Evolutionary conservation across 2,113 vertebrate species (phyloP).

Genomic region (Himantopus leucocephalus): DNA sequence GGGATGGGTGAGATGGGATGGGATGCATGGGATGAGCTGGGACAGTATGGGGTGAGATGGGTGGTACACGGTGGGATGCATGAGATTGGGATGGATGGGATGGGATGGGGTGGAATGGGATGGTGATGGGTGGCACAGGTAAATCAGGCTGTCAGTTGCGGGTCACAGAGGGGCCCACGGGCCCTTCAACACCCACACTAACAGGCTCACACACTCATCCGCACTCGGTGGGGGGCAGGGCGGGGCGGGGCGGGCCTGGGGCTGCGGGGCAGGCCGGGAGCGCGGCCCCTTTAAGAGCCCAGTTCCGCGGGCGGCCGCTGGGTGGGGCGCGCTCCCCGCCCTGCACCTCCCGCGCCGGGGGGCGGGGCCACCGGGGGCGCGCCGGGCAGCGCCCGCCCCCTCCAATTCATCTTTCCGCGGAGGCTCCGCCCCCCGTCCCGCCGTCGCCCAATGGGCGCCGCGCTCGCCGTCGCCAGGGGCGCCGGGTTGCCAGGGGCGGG

Average conservation of each 20-base stretch:
- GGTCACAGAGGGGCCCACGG: not conserved
- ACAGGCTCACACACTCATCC: not conserved
- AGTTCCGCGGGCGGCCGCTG: conserved; percentile 51
- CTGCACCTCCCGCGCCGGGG: not conserved
- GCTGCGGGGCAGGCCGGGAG: not conserved
- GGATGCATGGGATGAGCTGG: not conserved
- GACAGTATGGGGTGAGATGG: not conserved
- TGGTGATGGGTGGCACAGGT: not conserved
- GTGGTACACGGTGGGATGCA: no score
- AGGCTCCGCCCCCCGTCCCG: no score
- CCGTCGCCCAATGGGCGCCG: no score
- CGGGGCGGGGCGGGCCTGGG: no score
- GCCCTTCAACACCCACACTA: not conserved
- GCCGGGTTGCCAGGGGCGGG: no score
- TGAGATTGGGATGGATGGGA: not conserved
- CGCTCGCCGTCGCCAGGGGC: no score
- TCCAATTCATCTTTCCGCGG: no score
- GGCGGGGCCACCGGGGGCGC: not conserved
- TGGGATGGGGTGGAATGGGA: no score
- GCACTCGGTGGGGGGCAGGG: not conserved
- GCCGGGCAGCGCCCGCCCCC: not conserved
- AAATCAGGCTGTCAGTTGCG: not conserved
- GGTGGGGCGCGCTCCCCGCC: conserved; percentile 64
- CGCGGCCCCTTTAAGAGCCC: not conserved
- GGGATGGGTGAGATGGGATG: not conserved